A percentile compares a stretch with the other conserved stretches of the same genome.
These are phyloP conservation scores for Odocoileus virginianus DNA, from an alignment of 2,113 vertebrate species.

Conservation along the genomic window DNA sequence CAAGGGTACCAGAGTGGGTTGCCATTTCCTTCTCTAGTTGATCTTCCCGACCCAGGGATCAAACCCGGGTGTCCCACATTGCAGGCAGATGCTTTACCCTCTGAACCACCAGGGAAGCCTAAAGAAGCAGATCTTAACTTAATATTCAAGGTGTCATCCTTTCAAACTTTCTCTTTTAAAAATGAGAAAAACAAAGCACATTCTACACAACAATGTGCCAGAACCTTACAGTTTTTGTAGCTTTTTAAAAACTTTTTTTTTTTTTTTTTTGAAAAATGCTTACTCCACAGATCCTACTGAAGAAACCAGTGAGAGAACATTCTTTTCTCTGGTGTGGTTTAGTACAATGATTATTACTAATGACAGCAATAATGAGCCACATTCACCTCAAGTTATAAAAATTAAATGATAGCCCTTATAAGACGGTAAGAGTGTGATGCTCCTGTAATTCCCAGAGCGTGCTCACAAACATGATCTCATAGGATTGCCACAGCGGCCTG, in stretches of 20 bases:
- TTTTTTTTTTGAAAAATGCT: background rate
- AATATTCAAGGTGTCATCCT: background rate
- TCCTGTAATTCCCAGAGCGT: conserved; percentile 10
- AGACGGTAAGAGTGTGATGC: conserved; percentile 1
- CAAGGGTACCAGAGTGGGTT: background rate
- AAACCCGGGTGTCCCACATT: background rate
- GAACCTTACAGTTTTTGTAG: background rate
- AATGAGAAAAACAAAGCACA: background rate
- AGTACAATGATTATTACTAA: conserved; percentile 51
- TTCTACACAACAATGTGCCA: background rate
- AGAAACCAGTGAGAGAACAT: conserved; percentile 55
- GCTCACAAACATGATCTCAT: conserved; percentile 48
- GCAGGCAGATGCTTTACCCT: background rate
- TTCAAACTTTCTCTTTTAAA: background rate
- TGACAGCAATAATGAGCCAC: conserved; percentile 48
- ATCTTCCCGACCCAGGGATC: background rate
- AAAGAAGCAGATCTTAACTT: background rate
- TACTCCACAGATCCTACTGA: conserved; percentile 26
- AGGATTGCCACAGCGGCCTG: conserved; percentile 21
- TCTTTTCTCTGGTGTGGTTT: conserved; percentile 50
- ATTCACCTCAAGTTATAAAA: conserved; percentile 50
- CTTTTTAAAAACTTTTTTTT: background rate
- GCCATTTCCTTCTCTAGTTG: background rate
- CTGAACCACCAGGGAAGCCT: background rate
- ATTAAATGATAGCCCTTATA: conserved; percentile 31